A percentile compares a stretch with the other conserved stretches of the same genome.
Evolutionary conservation across 2,888 invertebrate genomes (phyloP).

Genomic region (Cephus sareptanus): DNA sequence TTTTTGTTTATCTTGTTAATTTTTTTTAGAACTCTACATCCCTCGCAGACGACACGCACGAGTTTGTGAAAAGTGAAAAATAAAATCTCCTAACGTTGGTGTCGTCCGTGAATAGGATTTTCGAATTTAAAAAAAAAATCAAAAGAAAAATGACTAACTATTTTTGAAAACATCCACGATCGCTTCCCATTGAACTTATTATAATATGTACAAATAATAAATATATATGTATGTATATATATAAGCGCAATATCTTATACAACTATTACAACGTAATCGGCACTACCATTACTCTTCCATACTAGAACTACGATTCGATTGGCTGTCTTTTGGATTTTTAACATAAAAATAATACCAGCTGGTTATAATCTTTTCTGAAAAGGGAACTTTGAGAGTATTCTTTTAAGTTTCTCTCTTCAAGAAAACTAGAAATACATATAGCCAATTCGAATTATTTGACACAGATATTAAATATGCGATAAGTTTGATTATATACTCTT

Average conservation of each 20-base stretch:
- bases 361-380: not conserved
- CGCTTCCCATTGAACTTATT: conserved; percentile 29
- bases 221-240: conserved; percentile 31
- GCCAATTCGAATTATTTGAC: conserved; percentile 2
- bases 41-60: not conserved
- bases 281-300: not conserved
- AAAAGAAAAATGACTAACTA: not conserved
- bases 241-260: conserved; percentile 22
- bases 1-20: not conserved
- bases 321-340: not conserved
- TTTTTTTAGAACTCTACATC: not conserved
- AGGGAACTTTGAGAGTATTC: not conserved
- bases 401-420: not conserved
- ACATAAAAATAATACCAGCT: not conserved
- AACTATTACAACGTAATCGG: conserved; percentile 16
- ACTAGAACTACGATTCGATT: not conserved
- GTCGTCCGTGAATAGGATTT: not conserved
- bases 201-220: conserved; percentile 54
- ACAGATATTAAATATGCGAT: conserved; percentile 6
- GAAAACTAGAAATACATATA: not conserved
- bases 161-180: conserved; percentile 15
- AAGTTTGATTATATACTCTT: conserved; percentile 21
- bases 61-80: not conserved
- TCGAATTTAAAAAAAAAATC: not conserved
- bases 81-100: not conserved